Percentiles rank a stretch among this genome's conserved stretches.
Conservation (phyloP, 2,888 invertebrate species). For the Stenchaetothrips biformis region DNA sequence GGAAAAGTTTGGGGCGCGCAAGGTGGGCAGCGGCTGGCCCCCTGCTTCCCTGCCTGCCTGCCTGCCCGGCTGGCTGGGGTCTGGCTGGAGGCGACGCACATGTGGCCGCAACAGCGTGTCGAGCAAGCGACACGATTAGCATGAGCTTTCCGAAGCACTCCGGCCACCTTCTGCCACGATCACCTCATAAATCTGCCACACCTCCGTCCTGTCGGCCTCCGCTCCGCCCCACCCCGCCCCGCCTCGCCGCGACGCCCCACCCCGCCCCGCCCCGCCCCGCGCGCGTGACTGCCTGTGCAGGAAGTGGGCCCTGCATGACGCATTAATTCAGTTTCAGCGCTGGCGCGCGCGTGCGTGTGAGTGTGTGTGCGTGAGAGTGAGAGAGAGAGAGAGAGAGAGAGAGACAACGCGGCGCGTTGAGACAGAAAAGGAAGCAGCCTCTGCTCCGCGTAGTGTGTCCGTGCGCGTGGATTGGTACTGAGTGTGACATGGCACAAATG, state of each 20-base stretch:
- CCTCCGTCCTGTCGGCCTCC: neutral
- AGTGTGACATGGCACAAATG: no score
- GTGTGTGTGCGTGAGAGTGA: no score
- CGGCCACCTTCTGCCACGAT: constrained; percentile 3
- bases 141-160: neutral
- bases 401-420: no score
- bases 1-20: neutral
- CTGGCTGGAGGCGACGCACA: neutral
- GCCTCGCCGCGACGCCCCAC: neutral
- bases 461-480: no score
- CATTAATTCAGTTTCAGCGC: no score
- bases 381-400: no score
- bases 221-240: neutral
- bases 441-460: no score
- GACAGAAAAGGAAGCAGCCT: no score
- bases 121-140: neutral
- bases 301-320: no score
- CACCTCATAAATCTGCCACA: constrained; percentile 14
- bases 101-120: neutral
- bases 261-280: neutral
- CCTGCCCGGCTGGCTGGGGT: neutral
- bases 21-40: neutral
- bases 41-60: neutral
- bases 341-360: no score
- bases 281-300: neutral